Conservation (phyloP, 2,797 vertebrate genomes). For the Etheostoma perlongum region DNA sequence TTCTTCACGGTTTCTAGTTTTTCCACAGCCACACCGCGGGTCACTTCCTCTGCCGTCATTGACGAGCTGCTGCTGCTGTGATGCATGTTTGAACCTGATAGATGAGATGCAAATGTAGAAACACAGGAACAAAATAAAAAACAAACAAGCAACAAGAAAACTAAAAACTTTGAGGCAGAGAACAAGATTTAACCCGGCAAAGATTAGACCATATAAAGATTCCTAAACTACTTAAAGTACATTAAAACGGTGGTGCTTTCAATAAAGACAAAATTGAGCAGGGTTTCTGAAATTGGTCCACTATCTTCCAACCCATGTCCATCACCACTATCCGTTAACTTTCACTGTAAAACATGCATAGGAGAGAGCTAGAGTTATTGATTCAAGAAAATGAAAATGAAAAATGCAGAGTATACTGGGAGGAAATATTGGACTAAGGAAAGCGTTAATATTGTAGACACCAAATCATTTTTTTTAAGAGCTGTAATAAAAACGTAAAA, state of each 20-base stretch:
- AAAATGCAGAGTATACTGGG: slow-evolving; percentile 18
- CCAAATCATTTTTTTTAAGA: background rate
- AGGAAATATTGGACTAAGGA: slow-evolving; percentile 11
- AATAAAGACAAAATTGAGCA: background rate
- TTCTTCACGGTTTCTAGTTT: slow-evolving; percentile 95
- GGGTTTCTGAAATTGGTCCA: slow-evolving; percentile 6
- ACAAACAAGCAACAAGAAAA: background rate
- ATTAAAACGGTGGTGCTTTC: slow-evolving; percentile 1
- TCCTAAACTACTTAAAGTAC: background rate
- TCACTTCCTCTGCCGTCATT: slow-evolving; percentile 85
- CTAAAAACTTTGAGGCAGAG: background rate
- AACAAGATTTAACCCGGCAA: background rate
- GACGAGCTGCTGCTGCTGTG: slow-evolving; percentile 85
- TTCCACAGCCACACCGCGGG: slow-evolving; percentile 92
- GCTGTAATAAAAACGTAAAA: background rate
- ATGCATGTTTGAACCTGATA: slow-evolving; percentile 90
- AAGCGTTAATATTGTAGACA: background rate
- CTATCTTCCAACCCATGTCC: background rate
- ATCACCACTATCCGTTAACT: slow-evolving; percentile 24
- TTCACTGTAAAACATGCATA: slow-evolving; percentile 26
- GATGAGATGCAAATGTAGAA: slow-evolving; percentile 24
- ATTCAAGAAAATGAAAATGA: slow-evolving; percentile 12
- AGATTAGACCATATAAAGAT: slow-evolving; percentile 15
- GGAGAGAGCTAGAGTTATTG: slow-evolving; percentile 10
- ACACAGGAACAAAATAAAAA: background rate